Evolutionary conservation across 2,888 invertebrate genomes (phyloP).

Genomic region (Callinectes sapidus): DNA sequence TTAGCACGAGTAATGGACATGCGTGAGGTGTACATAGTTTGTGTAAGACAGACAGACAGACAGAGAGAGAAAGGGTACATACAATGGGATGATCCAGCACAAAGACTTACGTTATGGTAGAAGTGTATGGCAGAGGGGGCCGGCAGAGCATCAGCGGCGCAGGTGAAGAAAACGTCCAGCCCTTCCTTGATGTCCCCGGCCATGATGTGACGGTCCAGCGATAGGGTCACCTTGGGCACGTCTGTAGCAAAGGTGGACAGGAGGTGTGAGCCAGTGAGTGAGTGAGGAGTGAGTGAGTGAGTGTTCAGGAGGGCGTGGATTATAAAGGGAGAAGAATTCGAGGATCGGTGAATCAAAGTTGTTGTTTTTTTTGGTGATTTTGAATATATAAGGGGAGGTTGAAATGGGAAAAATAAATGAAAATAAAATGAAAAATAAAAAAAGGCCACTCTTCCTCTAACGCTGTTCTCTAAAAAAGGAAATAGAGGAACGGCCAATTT

Average conservation of each 20-base stretch:
- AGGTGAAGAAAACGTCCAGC: slow-evolving; percentile 62
- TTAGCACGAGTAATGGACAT: neutral
- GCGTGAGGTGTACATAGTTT: neutral
- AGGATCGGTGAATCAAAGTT: neutral
- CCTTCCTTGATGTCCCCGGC: slow-evolving; percentile 59
- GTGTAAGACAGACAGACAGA: too few relatives aligned
- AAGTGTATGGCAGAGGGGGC: slow-evolving; percentile 56
- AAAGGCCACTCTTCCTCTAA: too few relatives aligned
- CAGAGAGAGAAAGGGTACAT: too few relatives aligned
- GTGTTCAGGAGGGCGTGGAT: neutral
- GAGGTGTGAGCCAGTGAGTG: too few relatives aligned
- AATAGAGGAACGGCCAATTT: too few relatives aligned
- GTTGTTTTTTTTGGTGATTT: too few relatives aligned
- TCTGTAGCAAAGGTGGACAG: slow-evolving; percentile 17
- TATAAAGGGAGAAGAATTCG: neutral
- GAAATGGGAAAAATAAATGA: too few relatives aligned
- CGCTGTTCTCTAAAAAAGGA: too few relatives aligned
- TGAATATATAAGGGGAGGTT: too few relatives aligned
- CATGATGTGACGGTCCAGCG: slow-evolving; percentile 37
- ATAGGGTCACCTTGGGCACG: slow-evolving; percentile 52
- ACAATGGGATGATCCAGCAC: neutral
- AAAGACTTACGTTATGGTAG: slow-evolving; percentile 65
- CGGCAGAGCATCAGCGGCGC: slow-evolving; percentile 55
- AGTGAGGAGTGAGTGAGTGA: neutral
- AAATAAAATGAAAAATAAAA: too few relatives aligned